phyloP scores from a whole-genome alignment of 2,113 vertebrate genomes.

The Corythornis vintsioides region DNA sequence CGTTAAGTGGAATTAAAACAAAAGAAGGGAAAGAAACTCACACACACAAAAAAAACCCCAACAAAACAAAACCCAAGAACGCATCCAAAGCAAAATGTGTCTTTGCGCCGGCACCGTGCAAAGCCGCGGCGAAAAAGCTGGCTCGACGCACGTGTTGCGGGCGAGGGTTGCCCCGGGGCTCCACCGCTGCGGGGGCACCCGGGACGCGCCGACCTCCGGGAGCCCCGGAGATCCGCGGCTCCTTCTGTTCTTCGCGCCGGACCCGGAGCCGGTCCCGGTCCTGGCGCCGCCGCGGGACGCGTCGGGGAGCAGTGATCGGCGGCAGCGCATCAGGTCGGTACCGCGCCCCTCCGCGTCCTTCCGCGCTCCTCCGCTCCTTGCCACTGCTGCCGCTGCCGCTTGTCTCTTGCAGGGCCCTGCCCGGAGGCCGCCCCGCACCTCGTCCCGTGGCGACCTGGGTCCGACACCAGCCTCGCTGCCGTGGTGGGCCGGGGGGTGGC shows the following conservation, averaged over 20 bases:
- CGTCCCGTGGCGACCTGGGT: constrained; percentile 33
- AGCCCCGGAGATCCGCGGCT: neutral
- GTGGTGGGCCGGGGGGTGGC: constrained; percentile 30
- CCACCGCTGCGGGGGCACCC: neutral
- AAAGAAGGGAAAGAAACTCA: neutral
- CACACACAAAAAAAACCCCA: neutral
- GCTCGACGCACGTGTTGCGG: neutral
- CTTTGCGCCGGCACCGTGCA: neutral
- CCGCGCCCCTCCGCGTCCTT: neutral
- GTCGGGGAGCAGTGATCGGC: constrained; percentile 24
- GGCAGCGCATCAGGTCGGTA: constrained; percentile 62
- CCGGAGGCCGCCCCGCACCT: neutral
- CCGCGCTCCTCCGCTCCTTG: neutral
- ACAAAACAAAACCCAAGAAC: neutral
- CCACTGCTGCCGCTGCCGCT: neutral
- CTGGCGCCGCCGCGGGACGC: neutral
- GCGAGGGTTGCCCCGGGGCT: neutral
- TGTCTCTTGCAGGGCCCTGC: constrained; percentile 51
- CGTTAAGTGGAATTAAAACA: neutral
- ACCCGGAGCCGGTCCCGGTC: neutral
- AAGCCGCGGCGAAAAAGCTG: neutral
- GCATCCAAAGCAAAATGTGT: neutral
- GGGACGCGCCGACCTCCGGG: neutral
- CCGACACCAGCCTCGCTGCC: constrained; percentile 6
- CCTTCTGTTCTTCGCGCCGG: neutral